Percentiles rank a stretch among this genome's conserved stretches.
Conservation (phyloP, 2,888 invertebrate genomes). For the Atethmia centrago region DNA sequence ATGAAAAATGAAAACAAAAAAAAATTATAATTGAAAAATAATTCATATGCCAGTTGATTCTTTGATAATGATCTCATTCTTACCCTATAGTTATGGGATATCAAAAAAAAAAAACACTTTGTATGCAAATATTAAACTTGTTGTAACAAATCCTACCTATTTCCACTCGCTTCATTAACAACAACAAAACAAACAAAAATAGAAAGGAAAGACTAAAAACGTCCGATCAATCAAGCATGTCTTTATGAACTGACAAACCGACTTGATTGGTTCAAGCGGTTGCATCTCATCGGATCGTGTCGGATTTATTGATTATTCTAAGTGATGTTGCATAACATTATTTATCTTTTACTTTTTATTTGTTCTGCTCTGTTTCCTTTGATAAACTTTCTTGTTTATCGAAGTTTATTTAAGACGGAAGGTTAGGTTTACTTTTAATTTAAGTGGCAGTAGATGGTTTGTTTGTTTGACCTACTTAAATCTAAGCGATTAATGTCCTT, state of each 20-base stretch:
- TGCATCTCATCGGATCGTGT: constrained; percentile 48
- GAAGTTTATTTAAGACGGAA: constrained; percentile 3
- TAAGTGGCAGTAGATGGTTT: background rate
- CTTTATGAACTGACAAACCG: constrained; percentile 57
- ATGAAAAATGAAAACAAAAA: no score
- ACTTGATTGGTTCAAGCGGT: constrained; percentile 60
- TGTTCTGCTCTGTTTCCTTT: constrained; percentile 58
- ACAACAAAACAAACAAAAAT: background rate
- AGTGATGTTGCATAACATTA: constrained; percentile 56
- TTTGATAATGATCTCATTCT: no score
- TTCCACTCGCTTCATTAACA: constrained; percentile 1
- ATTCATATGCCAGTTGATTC: no score
- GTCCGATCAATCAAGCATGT: constrained; percentile 43
- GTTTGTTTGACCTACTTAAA: background rate
- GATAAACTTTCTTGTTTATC: constrained; percentile 40
- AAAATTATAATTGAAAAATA: no score
- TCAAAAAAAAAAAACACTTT: no score
- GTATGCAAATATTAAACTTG: background rate
- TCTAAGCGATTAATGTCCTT: background rate
- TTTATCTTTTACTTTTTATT: constrained; percentile 63
- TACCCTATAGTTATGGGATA: no score
- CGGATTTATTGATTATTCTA: constrained; percentile 66
- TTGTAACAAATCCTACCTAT: background rate
- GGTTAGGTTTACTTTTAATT: constrained; percentile 24
- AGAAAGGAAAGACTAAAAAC: constrained; percentile 15